phyloP scores from a whole-genome alignment of 2,113 vertebrate genomes.

The Anoplopoma fimbria region DNA sequence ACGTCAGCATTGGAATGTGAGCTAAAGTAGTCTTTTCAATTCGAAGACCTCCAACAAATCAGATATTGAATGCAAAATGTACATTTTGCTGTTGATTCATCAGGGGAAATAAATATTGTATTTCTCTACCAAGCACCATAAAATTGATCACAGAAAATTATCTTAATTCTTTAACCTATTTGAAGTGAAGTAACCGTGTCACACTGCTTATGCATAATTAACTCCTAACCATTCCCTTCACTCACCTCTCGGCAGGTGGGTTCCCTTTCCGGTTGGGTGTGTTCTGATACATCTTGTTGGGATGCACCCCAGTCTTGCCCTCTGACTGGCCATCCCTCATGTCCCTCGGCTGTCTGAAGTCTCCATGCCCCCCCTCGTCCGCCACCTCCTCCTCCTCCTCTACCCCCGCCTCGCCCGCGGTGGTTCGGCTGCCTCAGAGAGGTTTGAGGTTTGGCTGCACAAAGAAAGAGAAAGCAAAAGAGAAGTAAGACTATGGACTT shows the following conservation, averaged over 20 bases:
- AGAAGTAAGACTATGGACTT: background rate
- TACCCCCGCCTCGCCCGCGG: constrained; percentile 72
- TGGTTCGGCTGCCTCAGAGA: constrained; percentile 91
- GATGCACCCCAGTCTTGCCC: constrained; percentile 64
- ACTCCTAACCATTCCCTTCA: too few relatives aligned
- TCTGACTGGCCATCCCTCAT: constrained; percentile 79
- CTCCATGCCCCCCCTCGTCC: constrained; percentile 67
- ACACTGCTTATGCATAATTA: too few relatives aligned
- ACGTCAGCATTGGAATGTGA: background rate
- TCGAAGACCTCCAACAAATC: background rate
- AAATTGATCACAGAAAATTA: background rate
- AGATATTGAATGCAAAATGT: background rate
- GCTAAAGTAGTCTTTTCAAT: background rate
- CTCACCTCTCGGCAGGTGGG: constrained; percentile 75
- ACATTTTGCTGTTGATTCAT: background rate
- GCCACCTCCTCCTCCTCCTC: constrained; percentile 45
- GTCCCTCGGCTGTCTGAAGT: constrained; percentile 74
- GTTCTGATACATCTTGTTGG: constrained; percentile 68
- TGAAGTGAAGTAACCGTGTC: background rate
- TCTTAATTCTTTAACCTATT: background rate
- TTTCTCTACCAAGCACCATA: background rate
- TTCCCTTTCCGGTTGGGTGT: constrained; percentile 71
- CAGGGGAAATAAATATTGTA: background rate
- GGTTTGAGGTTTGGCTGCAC: constrained; percentile 91
- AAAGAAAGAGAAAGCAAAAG: constrained; percentile 9